Conservation (phyloP, 2,888 invertebrate genomes). For the Ctenicera cuprea region DNA sequence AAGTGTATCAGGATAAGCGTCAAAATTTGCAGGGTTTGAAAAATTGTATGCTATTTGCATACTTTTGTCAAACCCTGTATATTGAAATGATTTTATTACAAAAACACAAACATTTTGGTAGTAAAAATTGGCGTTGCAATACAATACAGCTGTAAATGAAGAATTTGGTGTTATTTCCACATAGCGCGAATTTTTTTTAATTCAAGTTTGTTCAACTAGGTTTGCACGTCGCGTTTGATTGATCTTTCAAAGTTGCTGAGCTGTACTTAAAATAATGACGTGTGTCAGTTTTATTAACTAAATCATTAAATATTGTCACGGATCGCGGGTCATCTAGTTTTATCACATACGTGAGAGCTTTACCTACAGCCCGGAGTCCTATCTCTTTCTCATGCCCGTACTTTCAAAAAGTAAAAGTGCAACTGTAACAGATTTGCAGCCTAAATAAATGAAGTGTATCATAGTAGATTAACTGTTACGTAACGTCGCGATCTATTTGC, state of each 20-base stretch:
- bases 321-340: conserved; percentile 57
- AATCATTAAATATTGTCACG: conserved; percentile 55
- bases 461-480: conserved; percentile 55
- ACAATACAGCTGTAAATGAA: too few species aligned
- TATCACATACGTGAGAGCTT: conserved; percentile 30
- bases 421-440: conserved; percentile 15
- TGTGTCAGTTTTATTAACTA: conserved; percentile 41
- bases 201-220: too few species aligned
- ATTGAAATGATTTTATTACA: too few species aligned
- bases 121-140: too few species aligned
- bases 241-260: neutral
- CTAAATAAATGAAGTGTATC: conserved; percentile 53
- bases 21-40: too few species aligned
- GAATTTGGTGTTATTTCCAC: too few species aligned
- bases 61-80: too few species aligned
- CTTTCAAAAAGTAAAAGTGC: conserved; percentile 42
- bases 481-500: conserved; percentile 57
- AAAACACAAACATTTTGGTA: too few species aligned
- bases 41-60: too few species aligned
- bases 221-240: too few species aligned
- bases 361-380: conserved; percentile 7
- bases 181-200: too few species aligned
- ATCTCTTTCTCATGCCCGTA: conserved; percentile 15
- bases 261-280: conserved; percentile 3
- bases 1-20: too few species aligned